A percentile compares a stretch with the other conserved stretches of the same genome.
These are phyloP conservation scores for Stichopus horrens DNA, from an alignment of 53 echinoderm and acorn worm genomes.

Conservation along the genomic window DNA sequence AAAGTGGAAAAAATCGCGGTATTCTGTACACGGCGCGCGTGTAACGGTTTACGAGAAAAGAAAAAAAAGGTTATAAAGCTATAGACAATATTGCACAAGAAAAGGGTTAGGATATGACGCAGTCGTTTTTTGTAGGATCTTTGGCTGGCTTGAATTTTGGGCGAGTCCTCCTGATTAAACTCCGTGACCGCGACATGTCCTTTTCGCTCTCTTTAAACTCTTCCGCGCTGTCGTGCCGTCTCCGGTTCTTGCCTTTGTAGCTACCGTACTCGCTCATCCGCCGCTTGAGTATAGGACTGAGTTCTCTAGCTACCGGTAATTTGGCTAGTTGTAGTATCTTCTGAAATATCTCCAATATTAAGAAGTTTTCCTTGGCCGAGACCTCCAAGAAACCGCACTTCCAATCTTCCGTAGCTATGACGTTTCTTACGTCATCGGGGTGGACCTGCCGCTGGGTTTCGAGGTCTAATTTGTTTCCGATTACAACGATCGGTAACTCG, in stretches of 20 bases:
- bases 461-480: constrained; percentile 90
- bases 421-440: constrained; percentile 72
- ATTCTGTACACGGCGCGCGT: no score
- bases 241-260: constrained; percentile 72
- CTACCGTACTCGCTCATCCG: constrained; percentile 93
- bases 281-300: constrained; percentile 88
- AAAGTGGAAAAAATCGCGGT: no score
- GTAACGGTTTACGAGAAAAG: no score
- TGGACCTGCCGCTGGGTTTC: constrained; percentile 76
- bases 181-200: constrained; percentile 91
- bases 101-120: constrained; percentile 78
- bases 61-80: not conserved
- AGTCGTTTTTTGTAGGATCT: constrained; percentile 90
- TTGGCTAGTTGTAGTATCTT: constrained; percentile 89
- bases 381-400: constrained; percentile 85
- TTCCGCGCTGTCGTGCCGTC: constrained; percentile 55
- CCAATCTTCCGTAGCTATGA: constrained; percentile 83
- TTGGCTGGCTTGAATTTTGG: constrained; percentile 88
- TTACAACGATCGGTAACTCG: constrained; percentile 85
- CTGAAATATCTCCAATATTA: constrained; percentile 94
- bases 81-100: not conserved
- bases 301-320: constrained; percentile 90
- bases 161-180: constrained; percentile 88
- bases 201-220: constrained; percentile 86
- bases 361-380: constrained; percentile 84